Evolutionary conservation across 2,797 vertebrate genomes (phyloP).

Genomic region (Danio aesculapii): DNA sequence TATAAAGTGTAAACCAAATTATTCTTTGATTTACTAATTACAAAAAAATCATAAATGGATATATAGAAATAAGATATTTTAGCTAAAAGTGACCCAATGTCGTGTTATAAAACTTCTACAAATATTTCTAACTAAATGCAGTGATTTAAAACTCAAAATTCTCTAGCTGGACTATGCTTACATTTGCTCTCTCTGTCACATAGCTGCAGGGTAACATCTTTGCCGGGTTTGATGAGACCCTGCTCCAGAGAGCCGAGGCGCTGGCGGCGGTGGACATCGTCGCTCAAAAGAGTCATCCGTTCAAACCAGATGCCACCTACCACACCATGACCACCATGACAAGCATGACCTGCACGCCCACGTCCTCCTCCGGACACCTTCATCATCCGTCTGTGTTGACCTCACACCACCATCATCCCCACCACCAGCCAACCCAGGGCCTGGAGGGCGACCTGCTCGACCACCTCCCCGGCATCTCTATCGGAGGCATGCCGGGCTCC

Average conservation of each 20-base stretch:
- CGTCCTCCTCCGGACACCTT: constrained; percentile 88
- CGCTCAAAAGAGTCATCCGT: constrained; percentile 90
- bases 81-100: neutral
- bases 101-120: neutral
- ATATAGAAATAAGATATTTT: neutral
- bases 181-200: constrained; percentile 10
- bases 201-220: constrained; percentile 92
- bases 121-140: too few species aligned
- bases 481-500: constrained; percentile 85
- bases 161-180: neutral
- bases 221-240: constrained; percentile 90
- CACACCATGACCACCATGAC: constrained; percentile 96
- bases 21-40: neutral
- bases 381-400: constrained; percentile 90
- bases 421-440: constrained; percentile 86
- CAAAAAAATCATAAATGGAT: too few species aligned
- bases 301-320: constrained; percentile 93
- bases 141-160: neutral
- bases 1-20: neutral
- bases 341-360: constrained; percentile 90
- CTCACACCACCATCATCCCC: constrained; percentile 80
- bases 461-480: constrained; percentile 82
- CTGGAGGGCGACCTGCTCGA: constrained; percentile 91
- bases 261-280: constrained; percentile 93
- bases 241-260: constrained; percentile 91